phyloP scores from a whole-genome alignment of 2,113 vertebrate species.

The Spizaetus ornatus region DNA sequence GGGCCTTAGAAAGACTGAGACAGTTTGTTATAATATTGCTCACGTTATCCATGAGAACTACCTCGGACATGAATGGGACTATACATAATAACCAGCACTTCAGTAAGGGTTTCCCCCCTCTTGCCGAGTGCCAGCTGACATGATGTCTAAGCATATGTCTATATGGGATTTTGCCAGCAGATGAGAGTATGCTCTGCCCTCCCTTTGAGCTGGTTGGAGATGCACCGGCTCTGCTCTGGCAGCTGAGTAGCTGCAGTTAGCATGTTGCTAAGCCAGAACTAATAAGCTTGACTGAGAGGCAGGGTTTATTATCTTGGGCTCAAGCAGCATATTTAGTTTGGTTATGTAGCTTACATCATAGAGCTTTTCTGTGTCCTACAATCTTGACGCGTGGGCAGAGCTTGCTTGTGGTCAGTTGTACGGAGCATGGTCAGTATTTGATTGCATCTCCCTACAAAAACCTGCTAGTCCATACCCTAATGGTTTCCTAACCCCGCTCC shows the following conservation, averaged over 20 bases:
- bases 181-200: background rate
- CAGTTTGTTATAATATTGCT: background rate
- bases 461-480: background rate
- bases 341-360: background rate
- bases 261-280: slow-evolving; percentile 29
- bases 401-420: background rate
- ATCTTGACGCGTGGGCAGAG: accelerated
- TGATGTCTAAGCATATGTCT: slow-evolving; percentile 38
- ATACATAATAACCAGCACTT: background rate
- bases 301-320: background rate
- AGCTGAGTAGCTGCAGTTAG: slow-evolving; percentile 2
- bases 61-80: background rate
- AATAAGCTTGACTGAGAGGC: slow-evolving; percentile 13
- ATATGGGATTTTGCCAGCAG: slow-evolving; percentile 39
- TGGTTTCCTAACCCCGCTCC: background rate
- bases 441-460: background rate
- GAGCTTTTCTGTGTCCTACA: background rate
- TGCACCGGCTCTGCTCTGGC: background rate
- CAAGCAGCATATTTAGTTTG: background rate
- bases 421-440: background rate
- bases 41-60: background rate
- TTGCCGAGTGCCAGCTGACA: slow-evolving; percentile 15
- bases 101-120: background rate
- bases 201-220: slow-evolving; percentile 21
- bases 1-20: background rate